Conservation (phyloP, 1,140 invertebrate genomes). For the Nymphalis io region DNA sequence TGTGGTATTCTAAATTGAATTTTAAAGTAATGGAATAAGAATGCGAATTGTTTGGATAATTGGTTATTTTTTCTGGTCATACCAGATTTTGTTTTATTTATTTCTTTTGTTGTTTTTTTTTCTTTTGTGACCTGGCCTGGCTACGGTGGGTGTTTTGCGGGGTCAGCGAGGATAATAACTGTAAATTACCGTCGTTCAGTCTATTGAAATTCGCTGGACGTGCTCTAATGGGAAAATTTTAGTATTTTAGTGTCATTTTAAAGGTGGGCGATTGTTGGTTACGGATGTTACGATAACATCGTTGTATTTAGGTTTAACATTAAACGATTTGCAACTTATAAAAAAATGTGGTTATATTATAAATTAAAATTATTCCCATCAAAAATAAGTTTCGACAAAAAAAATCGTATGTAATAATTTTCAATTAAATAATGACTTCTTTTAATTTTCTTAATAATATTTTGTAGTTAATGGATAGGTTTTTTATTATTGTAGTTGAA, state of each 20-base stretch:
- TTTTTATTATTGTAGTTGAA: not conserved
- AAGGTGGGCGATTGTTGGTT: slow-evolving; percentile 5
- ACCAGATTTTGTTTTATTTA: slow-evolving; percentile 71
- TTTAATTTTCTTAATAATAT: too few species aligned
- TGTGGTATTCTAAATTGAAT: slow-evolving; percentile 36
- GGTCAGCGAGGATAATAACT: slow-evolving; percentile 78
- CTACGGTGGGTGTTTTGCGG: slow-evolving; percentile 78
- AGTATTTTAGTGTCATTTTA: slow-evolving; percentile 38
- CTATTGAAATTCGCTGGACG: slow-evolving; percentile 76
- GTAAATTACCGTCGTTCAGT: slow-evolving; percentile 76
- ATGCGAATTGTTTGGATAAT: slow-evolving; percentile 41
- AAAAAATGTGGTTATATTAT: too few species aligned
- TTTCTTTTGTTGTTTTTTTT: slow-evolving; percentile 58
- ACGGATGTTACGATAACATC: not conserved
- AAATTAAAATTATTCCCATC: too few species aligned
- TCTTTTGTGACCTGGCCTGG: slow-evolving; percentile 69
- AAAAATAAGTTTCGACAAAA: too few species aligned
- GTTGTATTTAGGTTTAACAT: not conserved
- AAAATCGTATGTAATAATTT: too few species aligned
- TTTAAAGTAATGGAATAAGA: slow-evolving; percentile 45
- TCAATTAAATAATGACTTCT: too few species aligned
- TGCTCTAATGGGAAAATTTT: slow-evolving; percentile 67
- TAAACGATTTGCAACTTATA: too few species aligned
- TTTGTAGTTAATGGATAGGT: too few species aligned
- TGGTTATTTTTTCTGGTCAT: slow-evolving; percentile 71